phyloP scores from a whole-genome alignment of 1,140 invertebrate species.

The Sitobion miscanthi region DNA sequence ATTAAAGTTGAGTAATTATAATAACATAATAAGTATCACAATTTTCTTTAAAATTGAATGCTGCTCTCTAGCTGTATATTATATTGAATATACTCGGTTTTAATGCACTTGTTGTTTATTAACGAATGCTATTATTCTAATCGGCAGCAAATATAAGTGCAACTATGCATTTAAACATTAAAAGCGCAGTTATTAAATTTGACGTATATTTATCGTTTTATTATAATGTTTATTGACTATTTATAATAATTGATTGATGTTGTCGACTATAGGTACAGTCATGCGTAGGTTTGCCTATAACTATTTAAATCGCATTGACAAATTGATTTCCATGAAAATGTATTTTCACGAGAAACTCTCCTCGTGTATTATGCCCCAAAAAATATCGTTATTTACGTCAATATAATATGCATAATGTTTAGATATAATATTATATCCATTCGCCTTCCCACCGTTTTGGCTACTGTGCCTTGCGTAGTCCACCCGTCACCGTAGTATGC shows the following conservation, averaged over 20 bases:
- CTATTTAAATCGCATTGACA: not conserved
- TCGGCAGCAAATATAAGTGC: not conserved
- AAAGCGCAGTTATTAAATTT: not conserved
- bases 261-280: not conserved
- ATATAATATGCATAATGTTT: not conserved
- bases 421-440: not conserved
- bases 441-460: not conserved
- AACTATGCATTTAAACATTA: not conserved
- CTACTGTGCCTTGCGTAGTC: not conserved
- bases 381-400: slow-evolving; percentile 4
- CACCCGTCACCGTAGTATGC: not conserved
- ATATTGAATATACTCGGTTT: not conserved
- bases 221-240: not conserved
- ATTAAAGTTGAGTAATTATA: not conserved
- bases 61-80: not conserved
- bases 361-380: not conserved
- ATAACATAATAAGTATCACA: not conserved
- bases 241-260: slow-evolving; percentile 6
- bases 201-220: not conserved
- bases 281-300: not conserved
- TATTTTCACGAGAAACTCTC: not conserved
- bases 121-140: not conserved
- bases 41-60: not conserved
- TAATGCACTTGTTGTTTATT: not conserved
- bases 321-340: slow-evolving; percentile 1